A percentile compares a stretch with the other conserved stretches of the same genome.
phyloP scores from a whole-genome alignment of 2,113 vertebrate genomes.

The Cathartes aura region DNA sequence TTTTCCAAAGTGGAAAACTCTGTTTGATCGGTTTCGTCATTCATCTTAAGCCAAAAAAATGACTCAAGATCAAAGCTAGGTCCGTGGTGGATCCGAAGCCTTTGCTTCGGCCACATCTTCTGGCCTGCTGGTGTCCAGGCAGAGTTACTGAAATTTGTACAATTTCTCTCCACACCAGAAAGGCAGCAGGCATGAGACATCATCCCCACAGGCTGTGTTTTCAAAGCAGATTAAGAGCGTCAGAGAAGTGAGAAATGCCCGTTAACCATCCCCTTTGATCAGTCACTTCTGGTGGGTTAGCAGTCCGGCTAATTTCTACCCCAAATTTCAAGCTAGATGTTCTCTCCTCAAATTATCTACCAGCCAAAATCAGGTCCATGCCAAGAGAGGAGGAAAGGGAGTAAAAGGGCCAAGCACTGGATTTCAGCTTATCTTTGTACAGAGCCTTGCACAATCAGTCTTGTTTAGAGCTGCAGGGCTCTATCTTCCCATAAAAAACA shows the following conservation, averaged over 20 bases:
- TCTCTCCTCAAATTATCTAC: neutral
- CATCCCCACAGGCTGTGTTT: neutral
- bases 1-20: neutral
- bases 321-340: neutral
- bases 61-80: neutral
- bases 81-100: rapidly evolving
- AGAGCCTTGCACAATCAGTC: neutral
- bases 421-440: neutral
- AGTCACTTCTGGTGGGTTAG: neutral
- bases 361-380: neutral
- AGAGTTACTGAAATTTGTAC: neutral
- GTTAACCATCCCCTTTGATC: neutral
- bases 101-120: neutral
- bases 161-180: neutral
- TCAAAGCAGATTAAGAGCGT: neutral
- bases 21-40: neutral
- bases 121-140: neutral
- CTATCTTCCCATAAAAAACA: neutral
- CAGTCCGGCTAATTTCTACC: neutral
- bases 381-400: neutral
- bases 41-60: neutral
- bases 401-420: neutral
- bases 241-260: neutral
- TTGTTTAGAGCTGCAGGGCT: neutral
- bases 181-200: neutral